Evolutionary conservation across 1,140 invertebrate species (phyloP).

Genomic region (Aphis gossypii): DNA sequence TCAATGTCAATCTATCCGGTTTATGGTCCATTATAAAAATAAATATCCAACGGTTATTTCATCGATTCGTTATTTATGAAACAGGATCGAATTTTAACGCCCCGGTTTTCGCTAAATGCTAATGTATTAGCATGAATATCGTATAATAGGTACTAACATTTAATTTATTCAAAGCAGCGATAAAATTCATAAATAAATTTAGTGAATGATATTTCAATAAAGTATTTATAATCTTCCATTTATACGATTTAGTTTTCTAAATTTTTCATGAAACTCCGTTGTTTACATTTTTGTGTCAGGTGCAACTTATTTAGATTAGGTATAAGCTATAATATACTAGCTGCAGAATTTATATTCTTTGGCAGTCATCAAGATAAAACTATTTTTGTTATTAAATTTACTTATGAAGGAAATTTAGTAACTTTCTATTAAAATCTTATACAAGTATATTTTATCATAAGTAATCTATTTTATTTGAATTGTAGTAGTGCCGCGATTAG

Average conservation of each 20-base stretch:
- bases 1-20: neutral
- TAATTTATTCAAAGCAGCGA: neutral
- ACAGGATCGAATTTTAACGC: neutral
- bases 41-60: neutral
- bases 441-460: no score
- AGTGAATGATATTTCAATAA: neutral
- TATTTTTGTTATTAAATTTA: neutral
- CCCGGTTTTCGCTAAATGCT: neutral
- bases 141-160: neutral
- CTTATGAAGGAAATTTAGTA: neutral
- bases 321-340: neutral
- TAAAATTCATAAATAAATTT: neutral
- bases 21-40: neutral
- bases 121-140: neutral
- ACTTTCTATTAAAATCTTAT: neutral
- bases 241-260: neutral
- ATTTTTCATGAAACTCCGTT: neutral
- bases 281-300: neutral
- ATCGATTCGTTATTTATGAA: neutral
- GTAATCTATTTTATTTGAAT: neutral
- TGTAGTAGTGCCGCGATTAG: neutral
- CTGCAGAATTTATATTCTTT: neutral
- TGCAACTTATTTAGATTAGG: neutral
- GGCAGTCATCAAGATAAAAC: neutral
- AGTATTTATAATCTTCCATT: neutral